A percentile compares a stretch with the other conserved stretches of the same genome.
Evolutionary conservation across 2,797 vertebrate genomes (phyloP).

Genomic region (Brachyalestes nurse): DNA sequence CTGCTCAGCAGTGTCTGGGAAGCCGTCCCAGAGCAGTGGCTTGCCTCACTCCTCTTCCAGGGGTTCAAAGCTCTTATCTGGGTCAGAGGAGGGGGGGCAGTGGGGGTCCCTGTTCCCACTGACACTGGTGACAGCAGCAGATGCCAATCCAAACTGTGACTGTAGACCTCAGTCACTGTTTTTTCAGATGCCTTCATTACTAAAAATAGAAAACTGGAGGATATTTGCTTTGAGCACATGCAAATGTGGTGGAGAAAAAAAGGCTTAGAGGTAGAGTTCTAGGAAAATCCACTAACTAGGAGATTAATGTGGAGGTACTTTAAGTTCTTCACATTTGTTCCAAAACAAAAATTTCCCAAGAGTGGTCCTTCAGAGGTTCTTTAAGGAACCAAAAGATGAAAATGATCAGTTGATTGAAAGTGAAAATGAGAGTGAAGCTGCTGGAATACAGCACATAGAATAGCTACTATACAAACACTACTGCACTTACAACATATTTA

Average conservation of each 20-base stretch:
- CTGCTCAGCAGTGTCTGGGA: constrained; percentile 65
- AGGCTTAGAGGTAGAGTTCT: neutral
- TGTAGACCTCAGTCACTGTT: neutral
- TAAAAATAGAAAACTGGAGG: neutral
- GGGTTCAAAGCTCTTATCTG: constrained; percentile 75
- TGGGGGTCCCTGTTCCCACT: constrained; percentile 44
- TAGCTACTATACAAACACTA: too few species aligned
- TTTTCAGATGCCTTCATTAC: constrained; percentile 14
- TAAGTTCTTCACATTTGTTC: neutral
- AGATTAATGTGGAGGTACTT: neutral
- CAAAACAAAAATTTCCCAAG: too few species aligned
- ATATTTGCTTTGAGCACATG: neutral
- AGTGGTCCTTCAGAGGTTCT: too few species aligned
- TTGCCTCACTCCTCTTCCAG: constrained; percentile 67
- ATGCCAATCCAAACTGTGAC: constrained; percentile 39
- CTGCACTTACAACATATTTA: too few species aligned
- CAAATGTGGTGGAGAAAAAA: neutral
- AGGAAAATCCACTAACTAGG: neutral
- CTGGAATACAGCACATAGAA: too few species aligned
- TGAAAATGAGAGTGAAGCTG: too few species aligned
- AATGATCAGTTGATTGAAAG: too few species aligned
- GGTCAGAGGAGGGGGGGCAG: constrained; percentile 61
- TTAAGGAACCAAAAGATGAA: too few species aligned
- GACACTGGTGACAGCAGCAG: constrained; percentile 51
- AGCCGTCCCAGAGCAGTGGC: constrained; percentile 68